These are phyloP conservation scores for Drosophila longiperda DNA, from an alignment of 2,888 invertebrate species.

Conservation along the genomic window DNA sequence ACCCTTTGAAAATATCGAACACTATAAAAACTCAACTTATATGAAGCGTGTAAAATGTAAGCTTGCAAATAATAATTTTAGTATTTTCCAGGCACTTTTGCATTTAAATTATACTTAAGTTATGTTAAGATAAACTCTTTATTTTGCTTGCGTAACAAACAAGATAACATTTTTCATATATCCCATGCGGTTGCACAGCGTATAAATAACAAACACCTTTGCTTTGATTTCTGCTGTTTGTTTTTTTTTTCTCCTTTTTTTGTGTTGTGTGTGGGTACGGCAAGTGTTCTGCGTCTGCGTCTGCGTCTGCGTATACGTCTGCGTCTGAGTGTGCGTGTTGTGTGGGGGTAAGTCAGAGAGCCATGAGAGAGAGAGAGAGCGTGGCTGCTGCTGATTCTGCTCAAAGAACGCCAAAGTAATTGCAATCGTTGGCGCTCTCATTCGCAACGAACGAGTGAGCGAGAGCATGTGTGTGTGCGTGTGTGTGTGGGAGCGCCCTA, in stretches of 20 bases:
- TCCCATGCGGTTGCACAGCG: slow-evolving; percentile 35
- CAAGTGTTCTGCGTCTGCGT: slow-evolving; percentile 57
- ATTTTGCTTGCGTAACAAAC: not conserved
- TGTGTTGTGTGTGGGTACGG: slow-evolving; percentile 65
- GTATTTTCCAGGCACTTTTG: too few relatives aligned
- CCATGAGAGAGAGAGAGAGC: slow-evolving; percentile 18
- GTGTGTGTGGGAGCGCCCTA: slow-evolving; percentile 69
- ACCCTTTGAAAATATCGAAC: slow-evolving; percentile 12
- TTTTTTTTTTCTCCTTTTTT: slow-evolving; percentile 33
- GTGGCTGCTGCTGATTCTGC: slow-evolving; percentile 27
- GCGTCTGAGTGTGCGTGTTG: slow-evolving; percentile 61
- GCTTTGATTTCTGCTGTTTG: slow-evolving; percentile 65
- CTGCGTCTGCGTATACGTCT: slow-evolving; percentile 21
- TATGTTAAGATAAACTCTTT: not conserved
- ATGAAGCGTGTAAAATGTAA: not conserved
- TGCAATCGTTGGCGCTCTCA: slow-evolving; percentile 41
- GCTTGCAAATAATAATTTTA: not conserved
- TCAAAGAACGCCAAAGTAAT: slow-evolving; percentile 77
- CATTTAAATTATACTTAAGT: not conserved
- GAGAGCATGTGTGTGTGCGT: slow-evolving; percentile 28
- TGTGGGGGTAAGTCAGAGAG: slow-evolving; percentile 72
- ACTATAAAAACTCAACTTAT: not conserved
- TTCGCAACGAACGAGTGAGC: slow-evolving; percentile 15
- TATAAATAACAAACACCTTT: slow-evolving; percentile 74
- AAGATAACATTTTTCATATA: slow-evolving; percentile 19